Base-by-base conservation (phyloP, 1,140 invertebrate genomes). In the Mesaphorura yosii region DNA sequence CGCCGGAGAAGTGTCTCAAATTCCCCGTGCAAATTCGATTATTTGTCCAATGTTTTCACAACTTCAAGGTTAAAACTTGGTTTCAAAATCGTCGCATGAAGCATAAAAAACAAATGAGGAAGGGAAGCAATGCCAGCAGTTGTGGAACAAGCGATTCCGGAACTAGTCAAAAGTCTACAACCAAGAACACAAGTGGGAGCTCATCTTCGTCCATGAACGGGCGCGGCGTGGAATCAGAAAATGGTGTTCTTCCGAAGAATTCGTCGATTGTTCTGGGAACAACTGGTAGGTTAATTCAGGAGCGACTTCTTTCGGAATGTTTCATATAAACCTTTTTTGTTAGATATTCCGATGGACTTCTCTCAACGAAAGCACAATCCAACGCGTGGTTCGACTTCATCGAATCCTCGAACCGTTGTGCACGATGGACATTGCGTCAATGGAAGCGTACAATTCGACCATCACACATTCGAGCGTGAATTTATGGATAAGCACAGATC, bases 11-110 rank as follows among this genome's bases (percentile, higher is more conserved):
- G n/a, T 48, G 29, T 34, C 5, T 12, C 25, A 10, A 7, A 25
- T 6, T 4, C 10, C 12, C 37, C 19, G 17, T 48, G 20, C 4
- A 7, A 48, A 15, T 49, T 49, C 19, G 19, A 34, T 12, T 26
- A 46, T 38, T 48, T 47, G 15, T 7, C 42, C 28, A 25, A 46
- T 51, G 26, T 27, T 20, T 44, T 10, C 17, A 7, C 4, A 37
- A 10, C 7, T 48, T 46, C 14, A 25, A 79, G 76, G 91, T 95
- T 40, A 96, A 95, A 75, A 95, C 90, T 28, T 97, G 92, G 93
- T 97, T 96, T 71, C 92, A 96, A 72, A 96, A 96, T 70, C 72
- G 91, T 15, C 73, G 91, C 58, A 96, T 96, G 91, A 97, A 96
- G 66, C 90, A 95, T 69, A 96, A 96, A 75, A 96, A 96, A 67